Evolutionary conservation across 2,113 vertebrate genomes (phyloP).

Genomic region (Edolisoma coerulescens): DNA sequence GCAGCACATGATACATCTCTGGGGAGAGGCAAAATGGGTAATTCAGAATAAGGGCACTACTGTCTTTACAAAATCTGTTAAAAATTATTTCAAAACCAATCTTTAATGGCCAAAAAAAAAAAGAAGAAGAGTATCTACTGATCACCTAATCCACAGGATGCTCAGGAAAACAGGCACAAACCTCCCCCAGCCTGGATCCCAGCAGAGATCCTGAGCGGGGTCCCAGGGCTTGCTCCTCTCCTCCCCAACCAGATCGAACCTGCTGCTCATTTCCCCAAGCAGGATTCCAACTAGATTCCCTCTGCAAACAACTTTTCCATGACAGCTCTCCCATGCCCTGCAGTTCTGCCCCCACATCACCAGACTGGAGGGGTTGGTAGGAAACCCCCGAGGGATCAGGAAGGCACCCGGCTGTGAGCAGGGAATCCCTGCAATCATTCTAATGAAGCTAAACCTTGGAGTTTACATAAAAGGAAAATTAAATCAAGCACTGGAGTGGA

Average conservation of each 20-base stretch:
- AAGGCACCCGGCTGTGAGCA: slow-evolving; percentile 11
- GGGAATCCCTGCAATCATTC: slow-evolving; percentile 33
- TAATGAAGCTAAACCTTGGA: slow-evolving; percentile 53
- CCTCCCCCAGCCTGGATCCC: not conserved
- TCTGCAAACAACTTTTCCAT: not conserved
- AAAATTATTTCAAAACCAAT: not conserved
- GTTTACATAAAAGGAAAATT: slow-evolving; percentile 65
- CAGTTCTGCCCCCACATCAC: not conserved
- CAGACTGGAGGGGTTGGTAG: not conserved
- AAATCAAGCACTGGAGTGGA: slow-evolving; percentile 61
- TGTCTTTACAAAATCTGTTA: accelerated
- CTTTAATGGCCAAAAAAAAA: not conserved
- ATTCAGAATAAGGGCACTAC: not conserved
- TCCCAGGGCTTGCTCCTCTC: not conserved
- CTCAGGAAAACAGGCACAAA: not conserved
- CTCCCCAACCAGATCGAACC: not conserved
- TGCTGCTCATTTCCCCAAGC: not conserved
- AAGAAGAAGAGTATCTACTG: too few relatives aligned
- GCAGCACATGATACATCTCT: not conserved
- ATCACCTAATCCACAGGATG: not conserved
- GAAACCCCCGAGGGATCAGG: slow-evolving; percentile 15
- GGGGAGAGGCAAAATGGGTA: not conserved
- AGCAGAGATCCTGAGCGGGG: not conserved
- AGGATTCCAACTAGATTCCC: not conserved
- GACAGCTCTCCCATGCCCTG: not conserved